These are phyloP conservation scores for Pelusios castaneus DNA, from an alignment of 2,113 vertebrate genomes.

Conservation along the genomic window DNA sequence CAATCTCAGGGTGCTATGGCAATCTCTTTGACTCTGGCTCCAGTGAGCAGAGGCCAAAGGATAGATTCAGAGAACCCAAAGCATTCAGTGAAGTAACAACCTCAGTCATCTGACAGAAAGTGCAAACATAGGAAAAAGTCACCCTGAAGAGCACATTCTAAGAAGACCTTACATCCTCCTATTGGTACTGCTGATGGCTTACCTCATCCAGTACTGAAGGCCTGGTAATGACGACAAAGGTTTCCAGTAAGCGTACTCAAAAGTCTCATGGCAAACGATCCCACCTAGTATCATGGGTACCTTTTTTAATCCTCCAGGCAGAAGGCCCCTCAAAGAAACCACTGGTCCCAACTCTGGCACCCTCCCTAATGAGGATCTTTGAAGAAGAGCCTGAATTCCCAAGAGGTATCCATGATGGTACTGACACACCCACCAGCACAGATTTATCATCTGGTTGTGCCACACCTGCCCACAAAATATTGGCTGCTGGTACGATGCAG, in stretches of 20 bases:
- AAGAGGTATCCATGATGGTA: neutral
- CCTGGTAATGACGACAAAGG: neutral
- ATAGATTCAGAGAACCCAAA: neutral
- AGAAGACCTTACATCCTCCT: neutral
- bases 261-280: neutral
- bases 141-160: neutral
- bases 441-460: too few species aligned
- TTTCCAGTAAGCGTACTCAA: neutral
- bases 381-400: neutral
- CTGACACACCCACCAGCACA: neutral
- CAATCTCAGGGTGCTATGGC: neutral
- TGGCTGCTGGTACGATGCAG: too few species aligned
- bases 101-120: neutral
- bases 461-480: too few species aligned
- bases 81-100: neutral
- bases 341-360: neutral
- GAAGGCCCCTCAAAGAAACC: neutral
- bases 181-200: neutral
- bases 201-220: neutral
- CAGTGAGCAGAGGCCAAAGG: neutral
- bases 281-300: neutral
- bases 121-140: neutral
- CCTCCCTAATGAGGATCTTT: neutral
- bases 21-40: neutral
- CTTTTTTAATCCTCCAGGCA: neutral